Conservation (phyloP, 2,113 vertebrate genomes). For the Burhinus bistriatus region DNA sequence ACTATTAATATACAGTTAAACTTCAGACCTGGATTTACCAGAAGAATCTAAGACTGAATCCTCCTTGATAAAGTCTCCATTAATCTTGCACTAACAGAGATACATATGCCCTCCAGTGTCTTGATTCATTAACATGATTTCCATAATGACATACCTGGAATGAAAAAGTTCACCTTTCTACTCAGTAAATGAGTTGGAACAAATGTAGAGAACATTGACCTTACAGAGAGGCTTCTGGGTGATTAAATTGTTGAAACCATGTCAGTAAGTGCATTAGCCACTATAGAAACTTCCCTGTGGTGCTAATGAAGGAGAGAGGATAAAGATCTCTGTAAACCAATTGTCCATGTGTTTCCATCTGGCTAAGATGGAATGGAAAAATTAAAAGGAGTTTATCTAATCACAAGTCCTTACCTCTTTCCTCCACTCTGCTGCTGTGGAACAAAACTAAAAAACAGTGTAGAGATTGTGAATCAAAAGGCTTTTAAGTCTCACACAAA, state of each 20-base stretch:
- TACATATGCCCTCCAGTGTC: conserved; percentile 41
- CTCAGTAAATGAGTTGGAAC: conserved; percentile 65
- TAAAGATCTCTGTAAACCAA: conserved; percentile 61
- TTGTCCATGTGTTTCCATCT: conserved; percentile 51
- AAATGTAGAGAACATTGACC: conserved; percentile 63
- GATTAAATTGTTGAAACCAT: conserved; percentile 66
- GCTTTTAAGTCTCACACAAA: not conserved
- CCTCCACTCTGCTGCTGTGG: not conserved
- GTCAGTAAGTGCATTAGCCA: conserved; percentile 64
- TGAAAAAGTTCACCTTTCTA: conserved; percentile 63
- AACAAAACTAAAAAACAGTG: not conserved
- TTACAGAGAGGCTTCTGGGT: conserved; percentile 50
- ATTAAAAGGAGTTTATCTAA: conserved; percentile 45
- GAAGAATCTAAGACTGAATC: not conserved
- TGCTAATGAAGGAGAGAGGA: conserved; percentile 60
- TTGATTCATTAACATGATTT: conserved; percentile 65
- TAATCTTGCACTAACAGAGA: conserved; percentile 59
- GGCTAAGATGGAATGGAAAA: conserved; percentile 42
- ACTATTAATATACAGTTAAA: not conserved
- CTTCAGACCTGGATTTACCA: conserved; percentile 2
- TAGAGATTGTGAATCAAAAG: not conserved
- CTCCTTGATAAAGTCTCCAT: conserved; percentile 42
- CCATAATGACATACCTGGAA: conserved; percentile 62
- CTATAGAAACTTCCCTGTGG: conserved; percentile 43
- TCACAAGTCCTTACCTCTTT: not conserved